These are phyloP conservation scores for Diachasma alloeum DNA, from an alignment of 1,140 invertebrate genomes.

Conservation along the genomic window DNA sequence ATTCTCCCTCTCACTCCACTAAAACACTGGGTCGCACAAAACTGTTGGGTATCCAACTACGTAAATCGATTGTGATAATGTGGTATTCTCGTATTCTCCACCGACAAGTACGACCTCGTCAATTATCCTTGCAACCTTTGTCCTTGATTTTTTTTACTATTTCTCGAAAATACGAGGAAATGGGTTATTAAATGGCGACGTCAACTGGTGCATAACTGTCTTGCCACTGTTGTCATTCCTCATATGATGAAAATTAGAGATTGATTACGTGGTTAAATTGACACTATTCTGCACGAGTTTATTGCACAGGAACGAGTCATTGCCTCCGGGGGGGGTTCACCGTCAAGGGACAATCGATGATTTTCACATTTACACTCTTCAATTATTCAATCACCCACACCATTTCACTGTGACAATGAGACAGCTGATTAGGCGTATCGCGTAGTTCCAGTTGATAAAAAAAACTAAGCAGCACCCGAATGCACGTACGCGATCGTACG, in stretches of 20 bases:
- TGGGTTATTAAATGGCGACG: not conserved
- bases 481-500: not conserved
- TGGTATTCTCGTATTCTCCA: not conserved
- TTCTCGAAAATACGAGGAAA: not conserved
- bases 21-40: not conserved
- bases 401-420: not conserved
- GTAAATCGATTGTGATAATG: not conserved
- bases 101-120: not conserved
- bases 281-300: not conserved
- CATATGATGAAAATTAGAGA: not conserved
- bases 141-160: not conserved
- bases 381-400: not conserved
- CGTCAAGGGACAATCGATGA: not conserved
- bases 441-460: not conserved
- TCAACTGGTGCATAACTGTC: not conserved
- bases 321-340: not conserved
- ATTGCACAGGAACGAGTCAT: not conserved
- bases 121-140: slow-evolving; percentile 1
- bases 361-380: not conserved
- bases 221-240: not conserved
- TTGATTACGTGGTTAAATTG: no score
- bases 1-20: not conserved
- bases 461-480: not conserved
- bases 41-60: not conserved
- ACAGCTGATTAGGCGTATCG: not conserved